phyloP scores from a whole-genome alignment of 2,113 vertebrate genomes.

The Empidonax alnorum region DNA sequence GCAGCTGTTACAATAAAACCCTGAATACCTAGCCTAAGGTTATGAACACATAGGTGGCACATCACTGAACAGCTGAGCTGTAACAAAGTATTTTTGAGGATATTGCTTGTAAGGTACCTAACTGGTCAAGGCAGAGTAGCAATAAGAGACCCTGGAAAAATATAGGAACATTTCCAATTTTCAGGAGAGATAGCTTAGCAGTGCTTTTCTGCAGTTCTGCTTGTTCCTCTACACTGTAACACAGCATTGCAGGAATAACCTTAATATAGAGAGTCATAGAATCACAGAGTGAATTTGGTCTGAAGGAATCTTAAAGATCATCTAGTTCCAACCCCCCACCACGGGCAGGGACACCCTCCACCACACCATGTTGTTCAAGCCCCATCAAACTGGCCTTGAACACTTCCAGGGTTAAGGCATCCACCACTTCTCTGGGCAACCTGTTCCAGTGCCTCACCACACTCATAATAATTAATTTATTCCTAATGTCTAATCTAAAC shows the following conservation, averaged over 20 bases:
- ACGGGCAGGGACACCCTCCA: not conserved
- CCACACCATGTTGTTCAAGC: not conserved
- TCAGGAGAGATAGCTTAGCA: not conserved
- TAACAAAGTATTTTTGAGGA: not conserved
- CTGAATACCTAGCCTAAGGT: not conserved
- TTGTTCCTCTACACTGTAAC: not conserved
- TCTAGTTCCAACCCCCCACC: not conserved
- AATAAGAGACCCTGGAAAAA: not conserved
- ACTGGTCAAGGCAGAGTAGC: not conserved
- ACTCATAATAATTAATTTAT: not conserved
- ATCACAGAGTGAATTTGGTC: not conserved
- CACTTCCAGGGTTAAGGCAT: not conserved
- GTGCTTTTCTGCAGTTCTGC: not conserved
- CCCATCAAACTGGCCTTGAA: not conserved
- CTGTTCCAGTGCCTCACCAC: not conserved
- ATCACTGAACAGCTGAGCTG: not conserved
- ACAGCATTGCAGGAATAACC: not conserved
- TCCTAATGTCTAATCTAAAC: not conserved
- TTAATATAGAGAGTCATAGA: not conserved
- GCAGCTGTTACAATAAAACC: not conserved
- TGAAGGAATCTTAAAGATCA: not conserved
- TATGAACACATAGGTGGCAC: not conserved
- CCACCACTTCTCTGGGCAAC: not conserved
- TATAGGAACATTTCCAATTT: not conserved
- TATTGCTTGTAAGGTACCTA: not conserved